phyloP scores from a whole-genome alignment of 2,888 invertebrate genomes.

The Drosophila kanekoi region DNA sequence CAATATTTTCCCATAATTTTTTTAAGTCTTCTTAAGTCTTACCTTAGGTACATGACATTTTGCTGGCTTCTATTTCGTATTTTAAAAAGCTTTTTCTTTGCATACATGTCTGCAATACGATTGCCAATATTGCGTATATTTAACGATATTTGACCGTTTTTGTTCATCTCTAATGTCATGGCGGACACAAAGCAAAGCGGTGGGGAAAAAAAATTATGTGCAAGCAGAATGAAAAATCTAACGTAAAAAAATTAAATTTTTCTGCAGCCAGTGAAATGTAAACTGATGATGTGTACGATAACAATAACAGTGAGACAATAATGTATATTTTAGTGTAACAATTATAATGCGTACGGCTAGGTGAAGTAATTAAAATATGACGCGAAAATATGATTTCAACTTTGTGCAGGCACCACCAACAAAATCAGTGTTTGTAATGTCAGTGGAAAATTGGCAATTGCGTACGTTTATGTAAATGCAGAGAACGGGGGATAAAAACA shows the following conservation, averaged over 20 bases:
- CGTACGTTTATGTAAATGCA: conserved; percentile 63
- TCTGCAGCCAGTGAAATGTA: conserved; percentile 55
- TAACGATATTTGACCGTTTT: conserved; percentile 28
- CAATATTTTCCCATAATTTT: neutral
- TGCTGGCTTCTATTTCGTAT: neutral
- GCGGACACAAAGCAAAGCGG: conserved; percentile 77
- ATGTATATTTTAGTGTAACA: conserved; percentile 43
- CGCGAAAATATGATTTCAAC: conserved; percentile 74
- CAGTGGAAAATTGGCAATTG: conserved; percentile 72
- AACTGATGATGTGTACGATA: conserved; percentile 41
- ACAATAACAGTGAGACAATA: conserved; percentile 63
- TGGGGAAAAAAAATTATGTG: conserved; percentile 78
- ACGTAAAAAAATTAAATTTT: conserved; percentile 58
- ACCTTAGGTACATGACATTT: neutral
- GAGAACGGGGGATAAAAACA: conserved; percentile 53
- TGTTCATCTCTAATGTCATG: conserved; percentile 65
- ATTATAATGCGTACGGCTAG: conserved; percentile 24
- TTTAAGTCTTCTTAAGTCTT: too few relatives aligned
- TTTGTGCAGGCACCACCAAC: conserved; percentile 74
- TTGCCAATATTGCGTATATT: conserved; percentile 10
- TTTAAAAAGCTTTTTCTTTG: neutral
- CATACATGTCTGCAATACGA: conserved; percentile 38
- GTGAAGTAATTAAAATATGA: conserved; percentile 74
- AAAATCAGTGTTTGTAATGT: conserved; percentile 80
- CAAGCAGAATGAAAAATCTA: conserved; percentile 68